Percentiles rank a stretch among this genome's conserved stretches.
phyloP scores from a whole-genome alignment of 2,888 invertebrate genomes.

The Perithous albicinctus region DNA sequence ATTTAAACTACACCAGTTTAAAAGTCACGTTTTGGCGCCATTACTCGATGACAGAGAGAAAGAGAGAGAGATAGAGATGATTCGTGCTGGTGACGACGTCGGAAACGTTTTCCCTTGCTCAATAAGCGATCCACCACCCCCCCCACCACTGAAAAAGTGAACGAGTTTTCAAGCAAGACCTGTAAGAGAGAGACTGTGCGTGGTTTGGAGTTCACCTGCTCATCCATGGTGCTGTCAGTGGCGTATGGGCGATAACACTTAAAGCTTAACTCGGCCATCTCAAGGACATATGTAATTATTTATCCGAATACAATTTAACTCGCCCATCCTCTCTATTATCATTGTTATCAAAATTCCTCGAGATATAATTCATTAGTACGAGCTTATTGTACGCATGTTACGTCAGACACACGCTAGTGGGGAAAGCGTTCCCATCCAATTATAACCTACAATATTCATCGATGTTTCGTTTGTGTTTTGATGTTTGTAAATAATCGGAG shows the following conservation, averaged over 20 bases:
- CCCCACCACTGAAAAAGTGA: constrained; percentile 4
- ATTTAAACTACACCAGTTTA: no score
- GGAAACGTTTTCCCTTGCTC: neutral
- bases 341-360: neutral
- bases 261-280: constrained; percentile 63
- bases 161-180: neutral
- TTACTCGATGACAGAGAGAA: neutral
- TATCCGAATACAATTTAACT: constrained; percentile 20
- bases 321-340: neutral
- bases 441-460: constrained; percentile 66
- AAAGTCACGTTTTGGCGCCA: neutral
- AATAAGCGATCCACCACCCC: neutral
- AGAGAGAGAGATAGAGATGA: no score
- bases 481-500: constrained; percentile 67
- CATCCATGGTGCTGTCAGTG: constrained; percentile 60
- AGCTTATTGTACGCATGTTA: constrained; percentile 46
- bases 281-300: constrained; percentile 72
- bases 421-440: constrained; percentile 56
- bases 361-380: constrained; percentile 10
- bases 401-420: constrained; percentile 59
- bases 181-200: no score
- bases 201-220: constrained; percentile 28
- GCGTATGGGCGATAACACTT: constrained; percentile 70
- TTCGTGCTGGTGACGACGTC: neutral
- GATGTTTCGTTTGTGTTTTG: constrained; percentile 29